phyloP scores from a whole-genome alignment of 2,797 vertebrate species.

The Gadopsis marmoratus region DNA sequence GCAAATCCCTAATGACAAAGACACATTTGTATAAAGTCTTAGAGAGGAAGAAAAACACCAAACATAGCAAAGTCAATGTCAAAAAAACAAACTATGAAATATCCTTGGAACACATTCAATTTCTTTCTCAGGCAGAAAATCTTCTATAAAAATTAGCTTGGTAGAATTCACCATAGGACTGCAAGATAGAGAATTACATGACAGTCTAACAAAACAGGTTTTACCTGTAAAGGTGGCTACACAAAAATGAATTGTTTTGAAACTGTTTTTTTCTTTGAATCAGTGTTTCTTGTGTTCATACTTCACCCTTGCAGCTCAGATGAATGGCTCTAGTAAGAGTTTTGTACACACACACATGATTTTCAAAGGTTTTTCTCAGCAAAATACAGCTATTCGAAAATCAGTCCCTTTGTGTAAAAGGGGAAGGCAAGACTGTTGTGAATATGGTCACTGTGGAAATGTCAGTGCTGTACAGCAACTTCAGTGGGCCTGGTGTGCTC shows the following conservation, averaged over 20 bases:
- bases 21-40: constrained; percentile 2
- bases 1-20: constrained; percentile 85
- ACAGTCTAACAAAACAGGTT: constrained; percentile 38
- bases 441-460: constrained; percentile 55
- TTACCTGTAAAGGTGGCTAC: constrained; percentile 22
- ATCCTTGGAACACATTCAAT: constrained; percentile 21
- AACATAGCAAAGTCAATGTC: constrained; percentile 12
- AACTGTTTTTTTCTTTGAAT: constrained; percentile 18
- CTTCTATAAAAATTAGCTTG: constrained; percentile 27
- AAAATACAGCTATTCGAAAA: constrained; percentile 30
- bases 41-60: constrained; percentile 10
- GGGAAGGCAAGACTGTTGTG: constrained; percentile 41
- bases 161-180: constrained; percentile 31
- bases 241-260: constrained; percentile 46
- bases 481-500: constrained; percentile 43
- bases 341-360: background rate
- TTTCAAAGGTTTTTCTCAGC: background rate
- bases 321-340: constrained; percentile 34
- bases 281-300: constrained; percentile 41
- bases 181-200: background rate
- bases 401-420: constrained; percentile 34
- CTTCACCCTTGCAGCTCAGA: constrained; percentile 25
- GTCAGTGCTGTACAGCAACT: constrained; percentile 45
- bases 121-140: constrained; percentile 35
- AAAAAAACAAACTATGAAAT: constrained; percentile 12